Evolutionary conservation across 2,888 invertebrate genomes (phyloP), one percentile per base, ranked within the genome.

Genomic region (Drosophila ustulata): DNA sequence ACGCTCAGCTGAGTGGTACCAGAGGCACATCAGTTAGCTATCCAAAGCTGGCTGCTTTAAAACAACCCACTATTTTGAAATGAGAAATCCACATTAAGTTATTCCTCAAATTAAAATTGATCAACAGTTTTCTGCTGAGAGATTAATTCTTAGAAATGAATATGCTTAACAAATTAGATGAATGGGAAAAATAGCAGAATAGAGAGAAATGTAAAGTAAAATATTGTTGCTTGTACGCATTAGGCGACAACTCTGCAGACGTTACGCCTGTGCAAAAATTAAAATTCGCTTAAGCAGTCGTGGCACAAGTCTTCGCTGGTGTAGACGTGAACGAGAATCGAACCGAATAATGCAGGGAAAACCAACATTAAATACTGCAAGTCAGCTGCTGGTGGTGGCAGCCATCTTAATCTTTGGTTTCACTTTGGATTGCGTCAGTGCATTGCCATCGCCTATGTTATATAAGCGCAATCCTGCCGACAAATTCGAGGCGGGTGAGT

Each of bases 381-480:
- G 61, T 3, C 25, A 5, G 26, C 32, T 25, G 0, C 25, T 55
- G 13, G 51, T 75, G 47, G 75, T 78, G 73, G 28, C 57, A 53
- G 50, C 67, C 30, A 59, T 79, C 18, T 37, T 74, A 18, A 41
- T 80, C n/a, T 51, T 37, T 37, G 37, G 65, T 47, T 63, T 78
- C 28, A 55, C 82, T 37, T 81, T 87, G 63, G 65, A 71, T 57
- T 76, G 63, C 56, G 82, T 80, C 45, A 57, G 72, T 26, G 82
- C 88, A 4, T 66, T 84, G 26, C 92, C 93, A 4, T 74, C 86
- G 11, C 93, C 93, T 28, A 93, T 93, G 85, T 84, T 93, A 72
- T 94, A 94, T 76, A 93, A 93, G 75, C 92, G 92, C 71, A 93
- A 93, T 81, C 92, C 93, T 30, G 92, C 93, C 72, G 93, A 93